These are phyloP conservation scores for Clangula hyemalis DNA, from an alignment of 2,797 vertebrate genomes.

Conservation along the genomic window DNA sequence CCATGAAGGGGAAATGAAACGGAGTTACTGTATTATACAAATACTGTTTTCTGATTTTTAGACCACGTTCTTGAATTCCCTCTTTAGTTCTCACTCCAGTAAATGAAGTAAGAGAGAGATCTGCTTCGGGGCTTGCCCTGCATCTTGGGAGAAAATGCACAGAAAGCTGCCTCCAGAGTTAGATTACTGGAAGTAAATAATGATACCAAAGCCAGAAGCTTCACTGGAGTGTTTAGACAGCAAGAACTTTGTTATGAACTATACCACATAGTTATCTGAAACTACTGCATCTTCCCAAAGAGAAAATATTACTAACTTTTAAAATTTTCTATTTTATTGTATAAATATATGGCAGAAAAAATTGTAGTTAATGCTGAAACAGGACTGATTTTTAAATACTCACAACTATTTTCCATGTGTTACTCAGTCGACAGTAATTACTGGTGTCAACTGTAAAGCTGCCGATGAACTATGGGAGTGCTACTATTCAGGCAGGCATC, in stretches of 20 bases:
- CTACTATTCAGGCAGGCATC: not conserved
- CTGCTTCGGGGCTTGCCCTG: not conserved
- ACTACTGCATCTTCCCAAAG: not conserved
- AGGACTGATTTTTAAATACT: not conserved
- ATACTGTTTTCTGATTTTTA: not conserved
- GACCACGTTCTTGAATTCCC: not conserved
- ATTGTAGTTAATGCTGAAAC: not conserved
- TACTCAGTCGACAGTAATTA: not conserved
- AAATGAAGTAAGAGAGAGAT: not conserved
- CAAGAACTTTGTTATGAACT: not conserved
- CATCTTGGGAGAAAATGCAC: not conserved
- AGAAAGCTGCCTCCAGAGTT: not conserved
- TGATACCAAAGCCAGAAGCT: not conserved
- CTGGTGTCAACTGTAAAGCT: not conserved
- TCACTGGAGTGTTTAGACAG: not conserved
- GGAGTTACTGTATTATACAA: not conserved
- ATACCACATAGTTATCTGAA: not conserved
- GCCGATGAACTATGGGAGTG: not conserved
- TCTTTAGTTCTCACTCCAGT: not conserved
- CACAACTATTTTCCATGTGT: not conserved
- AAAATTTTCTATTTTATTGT: not conserved
- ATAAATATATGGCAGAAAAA: not conserved
- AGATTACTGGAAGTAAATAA: not conserved
- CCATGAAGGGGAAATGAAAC: not conserved
- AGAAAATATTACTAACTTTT: not conserved